Evolutionary conservation across 2,113 vertebrate species (phyloP).

Genomic region (Tachuris rubrigastra): DNA sequence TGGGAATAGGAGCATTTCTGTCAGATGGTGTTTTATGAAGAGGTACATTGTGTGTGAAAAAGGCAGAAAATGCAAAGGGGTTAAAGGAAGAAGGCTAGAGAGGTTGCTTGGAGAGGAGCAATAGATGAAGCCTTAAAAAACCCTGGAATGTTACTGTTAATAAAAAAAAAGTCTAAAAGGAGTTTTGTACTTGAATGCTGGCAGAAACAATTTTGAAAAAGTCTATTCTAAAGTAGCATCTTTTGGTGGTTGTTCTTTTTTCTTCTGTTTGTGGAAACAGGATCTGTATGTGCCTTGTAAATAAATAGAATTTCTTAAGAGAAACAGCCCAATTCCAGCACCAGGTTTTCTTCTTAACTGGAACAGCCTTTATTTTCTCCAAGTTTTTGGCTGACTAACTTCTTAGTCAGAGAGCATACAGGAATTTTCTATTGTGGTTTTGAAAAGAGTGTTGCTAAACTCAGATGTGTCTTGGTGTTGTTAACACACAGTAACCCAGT

Average conservation of each 20-base stretch:
- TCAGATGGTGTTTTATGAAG: slow-evolving; percentile 17
- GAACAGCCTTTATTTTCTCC: not conserved
- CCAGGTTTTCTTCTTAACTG: not conserved
- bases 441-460: not conserved
- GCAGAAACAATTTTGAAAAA: not conserved
- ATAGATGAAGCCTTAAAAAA: not conserved
- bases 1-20: slow-evolving; percentile 24
- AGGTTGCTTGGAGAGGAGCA: not conserved
- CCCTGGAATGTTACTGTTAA: not conserved
- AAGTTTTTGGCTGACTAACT: not conserved
- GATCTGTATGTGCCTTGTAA: slow-evolving; percentile 21
- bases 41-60: slow-evolving; percentile 8
- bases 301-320: slow-evolving; percentile 22
- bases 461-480: not conserved
- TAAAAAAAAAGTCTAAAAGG: not conserved
- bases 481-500: not conserved
- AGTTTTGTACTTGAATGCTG: not conserved
- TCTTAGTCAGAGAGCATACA: not conserved
- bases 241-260: not conserved
- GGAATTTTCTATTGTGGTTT: not conserved
- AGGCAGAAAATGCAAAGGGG: not conserved
- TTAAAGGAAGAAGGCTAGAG: not conserved
- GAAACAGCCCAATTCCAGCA: not conserved
- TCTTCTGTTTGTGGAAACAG: slow-evolving; percentile 25
- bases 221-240: not conserved